These are phyloP conservation scores for Dendrocincla tyrannina DNA, from an alignment of 2,797 vertebrate species.

Conservation along the genomic window DNA sequence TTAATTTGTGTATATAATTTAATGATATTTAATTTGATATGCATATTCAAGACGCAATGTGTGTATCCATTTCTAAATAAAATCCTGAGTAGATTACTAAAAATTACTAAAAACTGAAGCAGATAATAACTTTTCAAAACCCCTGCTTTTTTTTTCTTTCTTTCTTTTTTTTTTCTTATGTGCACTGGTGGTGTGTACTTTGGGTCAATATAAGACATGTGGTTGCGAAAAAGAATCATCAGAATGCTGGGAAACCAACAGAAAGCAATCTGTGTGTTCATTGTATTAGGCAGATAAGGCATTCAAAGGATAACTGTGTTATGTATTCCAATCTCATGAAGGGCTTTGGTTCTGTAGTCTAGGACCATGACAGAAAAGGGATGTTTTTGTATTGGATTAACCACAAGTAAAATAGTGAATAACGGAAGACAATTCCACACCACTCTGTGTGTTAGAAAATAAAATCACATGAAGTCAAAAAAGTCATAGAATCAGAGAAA, in stretches of 20 bases:
- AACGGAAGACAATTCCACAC: neutral
- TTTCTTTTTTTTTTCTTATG: neutral
- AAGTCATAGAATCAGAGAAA: neutral
- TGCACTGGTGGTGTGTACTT: neutral
- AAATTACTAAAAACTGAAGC: constrained; percentile 8
- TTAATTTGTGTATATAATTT: constrained; percentile 71
- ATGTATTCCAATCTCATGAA: neutral
- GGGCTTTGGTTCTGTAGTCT: neutral
- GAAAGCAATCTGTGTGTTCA: neutral
- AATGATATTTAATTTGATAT: constrained; percentile 70
- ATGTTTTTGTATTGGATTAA: neutral
- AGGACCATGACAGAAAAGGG: neutral
- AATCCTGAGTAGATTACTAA: constrained; percentile 29
- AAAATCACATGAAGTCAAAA: neutral
- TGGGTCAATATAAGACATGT: neutral
- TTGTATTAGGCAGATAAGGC: neutral
- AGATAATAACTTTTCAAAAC: neutral
- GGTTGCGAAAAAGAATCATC: neutral
- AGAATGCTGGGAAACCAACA: neutral
- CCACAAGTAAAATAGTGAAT: neutral
- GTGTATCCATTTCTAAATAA: constrained; percentile 36
- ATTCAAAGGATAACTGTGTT: neutral
- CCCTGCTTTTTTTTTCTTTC: fast-evolving
- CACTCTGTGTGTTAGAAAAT: neutral
- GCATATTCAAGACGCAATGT: constrained; percentile 24